Conservation (phyloP, 2,113 vertebrate species). For the Chlamydotis undulata region DNA sequence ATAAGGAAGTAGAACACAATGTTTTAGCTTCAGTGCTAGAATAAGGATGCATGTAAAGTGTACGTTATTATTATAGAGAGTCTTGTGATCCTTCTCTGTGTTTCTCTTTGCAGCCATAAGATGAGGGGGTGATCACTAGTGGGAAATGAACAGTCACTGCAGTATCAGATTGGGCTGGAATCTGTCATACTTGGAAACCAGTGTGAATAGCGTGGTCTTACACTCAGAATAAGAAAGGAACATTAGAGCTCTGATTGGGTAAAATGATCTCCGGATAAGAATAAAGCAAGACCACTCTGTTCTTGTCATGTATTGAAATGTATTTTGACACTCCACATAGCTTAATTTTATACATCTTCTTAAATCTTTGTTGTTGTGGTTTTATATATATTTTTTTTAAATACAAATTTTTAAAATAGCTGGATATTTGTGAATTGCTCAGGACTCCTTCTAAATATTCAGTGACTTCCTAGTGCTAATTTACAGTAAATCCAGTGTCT, state of each 20-base stretch:
- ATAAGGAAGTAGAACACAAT: neutral
- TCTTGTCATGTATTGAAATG: neutral
- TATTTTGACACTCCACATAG: neutral
- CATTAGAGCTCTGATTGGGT: neutral
- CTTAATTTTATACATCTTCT: neutral
- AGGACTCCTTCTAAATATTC: neutral
- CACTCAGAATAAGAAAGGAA: neutral
- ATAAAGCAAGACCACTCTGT: neutral
- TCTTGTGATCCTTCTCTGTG: slow-evolving; percentile 6
- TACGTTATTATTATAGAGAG: slow-evolving; percentile 9
- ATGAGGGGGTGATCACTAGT: neutral
- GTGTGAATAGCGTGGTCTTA: neutral
- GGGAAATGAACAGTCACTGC: slow-evolving; percentile 10
- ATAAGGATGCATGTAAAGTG: neutral
- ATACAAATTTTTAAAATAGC: neutral
- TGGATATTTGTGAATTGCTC: neutral
- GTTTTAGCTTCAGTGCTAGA: neutral
- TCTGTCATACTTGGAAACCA: slow-evolving; percentile 6
- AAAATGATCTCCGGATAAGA: neutral
- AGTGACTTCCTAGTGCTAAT: neutral
- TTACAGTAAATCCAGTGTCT: neutral
- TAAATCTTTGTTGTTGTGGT: neutral
- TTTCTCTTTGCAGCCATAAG: slow-evolving; percentile 22
- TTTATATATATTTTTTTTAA: neutral
- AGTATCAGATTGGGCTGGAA: slow-evolving; percentile 11